A percentile compares a stretch with the other conserved stretches of the same genome.
Conservation (phyloP, 2,888 invertebrate genomes). For the Lasiommata megera region DNA sequence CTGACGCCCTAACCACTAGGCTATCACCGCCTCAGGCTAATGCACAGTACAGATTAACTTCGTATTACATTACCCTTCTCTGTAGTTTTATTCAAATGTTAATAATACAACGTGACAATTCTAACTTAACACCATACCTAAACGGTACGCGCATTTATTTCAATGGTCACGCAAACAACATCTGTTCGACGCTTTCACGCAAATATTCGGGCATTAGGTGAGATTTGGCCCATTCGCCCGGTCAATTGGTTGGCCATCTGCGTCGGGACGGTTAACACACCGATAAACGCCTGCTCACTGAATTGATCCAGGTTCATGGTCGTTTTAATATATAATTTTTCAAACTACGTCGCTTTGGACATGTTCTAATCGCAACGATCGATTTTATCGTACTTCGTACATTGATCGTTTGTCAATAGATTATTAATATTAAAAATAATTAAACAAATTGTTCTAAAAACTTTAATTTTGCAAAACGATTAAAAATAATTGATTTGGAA, state of each 20-base stretch:
- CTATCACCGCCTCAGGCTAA: too few species aligned
- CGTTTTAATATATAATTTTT: slow-evolving; percentile 22
- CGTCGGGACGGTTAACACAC: slow-evolving; percentile 36
- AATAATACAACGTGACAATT: background rate
- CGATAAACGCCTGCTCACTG: slow-evolving; percentile 32
- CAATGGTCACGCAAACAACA: slow-evolving; percentile 43
- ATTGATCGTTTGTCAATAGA: too few species aligned
- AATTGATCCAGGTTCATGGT: slow-evolving; percentile 14
- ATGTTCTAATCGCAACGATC: background rate
- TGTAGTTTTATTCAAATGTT: background rate
- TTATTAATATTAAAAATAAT: too few species aligned
- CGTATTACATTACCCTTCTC: background rate
- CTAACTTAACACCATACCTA: slow-evolving; percentile 4
- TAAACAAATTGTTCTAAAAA: too few species aligned
- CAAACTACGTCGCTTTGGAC: slow-evolving; percentile 10
- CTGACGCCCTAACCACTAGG: too few species aligned
- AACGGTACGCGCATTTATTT: slow-evolving; percentile 26
- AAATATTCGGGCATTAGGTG: slow-evolving; percentile 60
- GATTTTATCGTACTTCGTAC: too few species aligned
- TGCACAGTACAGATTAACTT: too few species aligned
- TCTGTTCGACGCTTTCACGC: slow-evolving; percentile 49
- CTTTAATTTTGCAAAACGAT: too few species aligned
- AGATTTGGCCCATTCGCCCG: slow-evolving; percentile 60
- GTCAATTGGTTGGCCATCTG: slow-evolving; percentile 76
- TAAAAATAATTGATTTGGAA: too few species aligned